Evolutionary conservation across 2,888 invertebrate genomes (phyloP).

Genomic region (Mesorhabditis spiculigera): DNA sequence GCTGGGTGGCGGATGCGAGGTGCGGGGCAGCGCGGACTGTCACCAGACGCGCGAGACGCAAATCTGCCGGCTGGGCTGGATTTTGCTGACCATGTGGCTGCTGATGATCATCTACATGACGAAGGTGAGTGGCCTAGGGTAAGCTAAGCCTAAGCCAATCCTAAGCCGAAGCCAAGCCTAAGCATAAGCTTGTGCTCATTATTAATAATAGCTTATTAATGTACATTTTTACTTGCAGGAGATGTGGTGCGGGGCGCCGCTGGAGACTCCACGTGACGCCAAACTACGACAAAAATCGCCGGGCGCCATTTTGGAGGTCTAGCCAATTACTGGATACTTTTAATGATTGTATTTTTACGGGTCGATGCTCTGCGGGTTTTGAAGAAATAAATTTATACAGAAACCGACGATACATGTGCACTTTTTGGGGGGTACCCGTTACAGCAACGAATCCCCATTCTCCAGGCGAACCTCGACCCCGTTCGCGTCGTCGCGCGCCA

Average conservation of each 20-base stretch:
- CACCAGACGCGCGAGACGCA: slow-evolving; percentile 27
- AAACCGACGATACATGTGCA: too few species aligned
- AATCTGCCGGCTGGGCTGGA: slow-evolving; percentile 41
- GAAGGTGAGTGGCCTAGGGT: slow-evolving; percentile 16
- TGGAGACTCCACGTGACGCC: background rate
- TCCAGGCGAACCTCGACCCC: slow-evolving; percentile 1
- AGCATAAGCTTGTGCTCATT: too few species aligned
- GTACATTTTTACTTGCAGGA: background rate
- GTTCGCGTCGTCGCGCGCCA: background rate
- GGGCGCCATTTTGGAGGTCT: background rate
- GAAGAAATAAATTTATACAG: background rate
- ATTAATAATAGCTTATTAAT: too few species aligned
- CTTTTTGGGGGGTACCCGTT: background rate
- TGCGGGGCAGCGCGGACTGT: background rate
- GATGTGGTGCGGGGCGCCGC: background rate
- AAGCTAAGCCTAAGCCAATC: too few species aligned
- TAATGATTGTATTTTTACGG: background rate
- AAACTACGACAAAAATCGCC: background rate
- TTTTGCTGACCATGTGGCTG: slow-evolving; percentile 34
- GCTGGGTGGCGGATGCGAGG: slow-evolving; percentile 5
- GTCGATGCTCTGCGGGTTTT: background rate
- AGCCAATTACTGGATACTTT: background rate
- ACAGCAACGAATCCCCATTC: background rate
- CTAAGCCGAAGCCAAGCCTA: too few species aligned
- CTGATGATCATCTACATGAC: slow-evolving; percentile 41